Percentiles rank a stretch among this genome's conserved stretches.
phyloP scores from a whole-genome alignment of 2,797 vertebrate genomes.

The Chiloscyllium punctatum region DNA sequence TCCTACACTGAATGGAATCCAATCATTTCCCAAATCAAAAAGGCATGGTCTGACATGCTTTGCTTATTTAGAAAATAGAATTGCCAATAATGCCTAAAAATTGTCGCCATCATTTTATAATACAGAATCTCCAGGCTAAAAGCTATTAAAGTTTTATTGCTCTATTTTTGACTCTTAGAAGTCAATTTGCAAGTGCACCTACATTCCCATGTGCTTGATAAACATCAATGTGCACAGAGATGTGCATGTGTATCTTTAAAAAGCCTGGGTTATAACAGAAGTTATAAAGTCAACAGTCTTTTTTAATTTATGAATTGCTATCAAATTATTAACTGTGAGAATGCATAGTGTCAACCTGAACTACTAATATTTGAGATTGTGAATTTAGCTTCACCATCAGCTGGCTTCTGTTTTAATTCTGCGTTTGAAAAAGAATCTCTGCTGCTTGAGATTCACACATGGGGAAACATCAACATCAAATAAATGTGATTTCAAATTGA shows the following conservation, averaged over 20 bases:
- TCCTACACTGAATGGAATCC: too few species aligned
- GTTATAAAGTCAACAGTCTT: background rate
- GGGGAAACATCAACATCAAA: background rate
- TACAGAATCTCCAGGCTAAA: constrained; percentile 53
- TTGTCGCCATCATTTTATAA: constrained; percentile 56
- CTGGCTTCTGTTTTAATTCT: background rate
- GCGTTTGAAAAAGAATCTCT: background rate
- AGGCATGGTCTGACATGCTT: constrained; percentile 54
- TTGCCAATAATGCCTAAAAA: constrained; percentile 53
- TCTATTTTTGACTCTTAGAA: constrained; percentile 35
- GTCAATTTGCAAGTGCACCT: background rate
- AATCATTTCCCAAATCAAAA: constrained; percentile 50
- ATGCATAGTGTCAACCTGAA: background rate
- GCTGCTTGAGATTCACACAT: background rate
- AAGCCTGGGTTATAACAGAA: background rate
- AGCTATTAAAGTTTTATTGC: constrained; percentile 51
- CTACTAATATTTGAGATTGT: background rate
- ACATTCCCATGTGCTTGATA: background rate
- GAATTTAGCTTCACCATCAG: background rate
- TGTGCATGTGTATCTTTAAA: background rate
- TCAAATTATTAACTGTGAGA: background rate
- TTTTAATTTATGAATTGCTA: background rate
- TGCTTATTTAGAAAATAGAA: constrained; percentile 52
- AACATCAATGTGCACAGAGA: background rate
- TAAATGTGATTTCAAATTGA: constrained; percentile 16